Conservation (phyloP, 2,888 invertebrate genomes). For the Ectemnius cavifrons region DNA sequence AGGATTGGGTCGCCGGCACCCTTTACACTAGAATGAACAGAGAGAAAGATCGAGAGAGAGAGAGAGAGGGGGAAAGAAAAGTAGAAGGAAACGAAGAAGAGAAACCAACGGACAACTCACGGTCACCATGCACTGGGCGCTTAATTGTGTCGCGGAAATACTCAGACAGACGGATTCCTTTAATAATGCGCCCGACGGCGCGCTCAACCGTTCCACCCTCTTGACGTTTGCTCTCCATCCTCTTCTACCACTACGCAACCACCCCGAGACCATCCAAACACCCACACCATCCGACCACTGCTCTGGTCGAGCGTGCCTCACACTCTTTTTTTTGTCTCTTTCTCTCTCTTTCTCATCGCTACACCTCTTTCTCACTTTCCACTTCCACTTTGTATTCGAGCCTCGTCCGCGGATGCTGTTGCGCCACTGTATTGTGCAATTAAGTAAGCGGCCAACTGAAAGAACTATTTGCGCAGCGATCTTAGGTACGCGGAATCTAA, state of each 20-base stretch:
- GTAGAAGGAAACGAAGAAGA: slow-evolving; percentile 28
- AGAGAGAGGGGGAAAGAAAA: neutral
- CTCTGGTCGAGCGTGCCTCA: no score
- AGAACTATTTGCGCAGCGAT: neutral
- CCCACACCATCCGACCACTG: no score
- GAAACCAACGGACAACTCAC: slow-evolving; percentile 53
- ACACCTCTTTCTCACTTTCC: slow-evolving; percentile 47
- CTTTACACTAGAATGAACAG: no score
- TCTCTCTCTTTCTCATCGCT: neutral
- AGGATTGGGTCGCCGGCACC: neutral
- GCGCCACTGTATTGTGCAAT: slow-evolving; percentile 33
- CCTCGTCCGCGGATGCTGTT: slow-evolving; percentile 20
- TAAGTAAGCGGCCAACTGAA: slow-evolving; percentile 22
- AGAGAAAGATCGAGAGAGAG: slow-evolving; percentile 3
- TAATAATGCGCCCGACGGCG: slow-evolving; percentile 70
- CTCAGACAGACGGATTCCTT: slow-evolving; percentile 74
- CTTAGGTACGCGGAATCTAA: neutral
- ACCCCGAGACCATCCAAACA: no score
- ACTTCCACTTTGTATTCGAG: slow-evolving; percentile 8
- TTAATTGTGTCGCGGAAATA: slow-evolving; percentile 73
- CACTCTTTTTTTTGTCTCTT: no score
- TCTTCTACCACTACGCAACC: neutral
- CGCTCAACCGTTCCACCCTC: slow-evolving; percentile 65
- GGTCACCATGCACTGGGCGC: slow-evolving; percentile 60
- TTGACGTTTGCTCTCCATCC: slow-evolving; percentile 54